Evolutionary conservation across 1,140 invertebrate genomes (phyloP), one percentile per base, ranked within the genome.

Genomic region (Zaprionus tsacasi): DNA sequence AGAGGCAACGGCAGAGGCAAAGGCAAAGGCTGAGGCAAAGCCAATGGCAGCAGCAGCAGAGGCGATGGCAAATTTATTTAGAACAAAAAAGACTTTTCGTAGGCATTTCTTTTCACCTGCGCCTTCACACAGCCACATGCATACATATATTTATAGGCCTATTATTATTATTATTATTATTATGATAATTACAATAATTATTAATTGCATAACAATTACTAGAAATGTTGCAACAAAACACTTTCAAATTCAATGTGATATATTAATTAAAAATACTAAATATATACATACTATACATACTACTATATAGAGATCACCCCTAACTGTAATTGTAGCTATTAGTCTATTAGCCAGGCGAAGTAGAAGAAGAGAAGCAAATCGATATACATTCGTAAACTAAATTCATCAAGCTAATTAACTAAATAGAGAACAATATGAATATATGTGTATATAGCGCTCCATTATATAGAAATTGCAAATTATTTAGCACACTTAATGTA

Each of bases 231-330:
- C 80, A 76, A 69, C 74, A 81, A 81, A 76, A 88, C 85, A 88
- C 85, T 88, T 88, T 88, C 85, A 88, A 89, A 81, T 89, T 88
- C 85, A 89, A 88, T 89, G 83, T 88, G 85, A 88, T 88, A 88
- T 88, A 88, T 74, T 87, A 87, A 87, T 82, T 86, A 81, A 86
- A 83, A 81, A 79, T 66, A 76, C 54, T 55, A 68, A 59, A 60
- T 60, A 67, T 60, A 65, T 63, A 58, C 21, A 76, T 85, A 81
- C n/a, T 67, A 72, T 52, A 70, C 58, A 78, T 66, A 79, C 67
- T 77, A 60, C 48, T 54, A 69, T 15, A 67, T 27, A 52, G 57
- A 45, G 55, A 38, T 67, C 65, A 63, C 60, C 59, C 56, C 33
- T 40, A 79, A 73, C 56, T 78, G 56, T 87, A 87, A 81, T 70